These are phyloP conservation scores for Orcinus orca DNA, from an alignment of 2,113 vertebrate species.

Conservation along the genomic window DNA sequence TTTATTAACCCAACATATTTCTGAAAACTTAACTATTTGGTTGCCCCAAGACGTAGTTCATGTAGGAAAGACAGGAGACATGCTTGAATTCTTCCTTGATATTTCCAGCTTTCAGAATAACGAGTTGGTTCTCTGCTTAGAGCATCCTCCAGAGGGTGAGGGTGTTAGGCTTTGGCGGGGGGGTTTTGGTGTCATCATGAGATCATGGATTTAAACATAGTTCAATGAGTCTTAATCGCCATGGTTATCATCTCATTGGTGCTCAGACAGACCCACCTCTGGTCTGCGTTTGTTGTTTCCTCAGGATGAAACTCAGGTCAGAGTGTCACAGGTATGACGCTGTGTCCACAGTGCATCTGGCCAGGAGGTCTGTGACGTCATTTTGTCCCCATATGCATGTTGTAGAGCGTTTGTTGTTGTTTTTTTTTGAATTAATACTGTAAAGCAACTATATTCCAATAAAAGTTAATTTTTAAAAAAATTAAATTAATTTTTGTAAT, in stretches of 20 bases:
- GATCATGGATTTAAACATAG: fast-evolving
- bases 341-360: fast-evolving
- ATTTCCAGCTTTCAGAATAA: no score
- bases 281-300: background rate
- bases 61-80: fast-evolving
- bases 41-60: fast-evolving
- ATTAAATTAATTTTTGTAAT: no score
- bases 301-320: fast-evolving
- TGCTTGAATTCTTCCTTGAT: background rate
- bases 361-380: fast-evolving
- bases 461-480: no score
- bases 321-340: fast-evolving
- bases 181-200: background rate
- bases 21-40: background rate
- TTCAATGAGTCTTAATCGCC: fast-evolving
- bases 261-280: fast-evolving
- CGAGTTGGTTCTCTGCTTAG: background rate
- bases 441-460: no score
- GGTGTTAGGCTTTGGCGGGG: no score
- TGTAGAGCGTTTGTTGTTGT: no score
- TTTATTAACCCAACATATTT: fast-evolving
- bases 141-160: fast-evolving
- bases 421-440: background rate
- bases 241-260: fast-evolving
- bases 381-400: fast-evolving